Conservation (phyloP, 1,140 invertebrate species). For the Pseudomyrmex gracilis region DNA sequence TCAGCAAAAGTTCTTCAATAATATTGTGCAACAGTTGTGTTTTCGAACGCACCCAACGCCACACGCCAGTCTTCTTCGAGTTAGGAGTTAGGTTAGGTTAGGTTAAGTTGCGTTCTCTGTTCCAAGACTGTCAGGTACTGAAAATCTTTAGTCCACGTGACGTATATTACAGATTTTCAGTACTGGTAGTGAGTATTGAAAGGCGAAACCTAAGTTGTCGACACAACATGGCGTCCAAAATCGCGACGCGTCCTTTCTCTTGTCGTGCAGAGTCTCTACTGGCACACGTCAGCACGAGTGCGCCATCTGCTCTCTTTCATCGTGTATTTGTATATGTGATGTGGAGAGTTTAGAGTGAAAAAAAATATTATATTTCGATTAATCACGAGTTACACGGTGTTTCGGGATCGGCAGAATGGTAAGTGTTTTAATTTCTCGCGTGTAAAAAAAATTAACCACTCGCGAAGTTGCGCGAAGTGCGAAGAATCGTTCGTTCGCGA, state of each 20-base stretch:
- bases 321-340: conserved; percentile 74
- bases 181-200: no score
- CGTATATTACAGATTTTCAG: no score
- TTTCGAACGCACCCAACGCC: no score
- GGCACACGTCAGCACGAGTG: conserved; percentile 73
- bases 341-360: conserved; percentile 66
- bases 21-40: no score
- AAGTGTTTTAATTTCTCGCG: conserved; percentile 20
- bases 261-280: conserved; percentile 37
- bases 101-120: no score
- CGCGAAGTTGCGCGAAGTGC: not conserved
- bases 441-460: not conserved
- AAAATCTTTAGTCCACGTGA: no score
- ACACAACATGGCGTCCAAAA: no score
- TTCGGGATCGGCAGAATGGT: conserved; percentile 66
- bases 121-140: no score
- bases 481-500: not conserved
- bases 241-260: conserved; percentile 6
- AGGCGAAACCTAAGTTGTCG: no score
- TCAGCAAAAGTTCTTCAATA: no score
- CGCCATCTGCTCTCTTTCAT: conserved; percentile 64
- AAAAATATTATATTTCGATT: conserved; percentile 61
- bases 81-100: no score
- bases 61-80: no score
- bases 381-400: conserved; percentile 51